phyloP scores from a whole-genome alignment of 1,140 invertebrate genomes.

The Ceratina calcarata region DNA sequence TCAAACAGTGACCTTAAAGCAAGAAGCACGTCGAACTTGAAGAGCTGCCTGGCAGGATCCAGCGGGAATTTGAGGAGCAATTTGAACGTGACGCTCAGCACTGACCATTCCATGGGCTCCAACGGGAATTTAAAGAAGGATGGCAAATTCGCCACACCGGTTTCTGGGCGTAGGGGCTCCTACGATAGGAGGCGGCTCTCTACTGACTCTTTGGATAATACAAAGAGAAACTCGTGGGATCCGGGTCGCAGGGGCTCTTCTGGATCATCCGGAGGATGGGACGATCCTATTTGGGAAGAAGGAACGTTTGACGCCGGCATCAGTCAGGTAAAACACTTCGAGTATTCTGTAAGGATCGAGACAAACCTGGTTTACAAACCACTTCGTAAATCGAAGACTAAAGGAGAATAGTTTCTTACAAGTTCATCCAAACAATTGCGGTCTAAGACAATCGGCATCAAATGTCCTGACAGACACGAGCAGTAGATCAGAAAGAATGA shows the following conservation, averaged over 20 bases:
- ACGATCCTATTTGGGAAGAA: slow-evolving; percentile 82
- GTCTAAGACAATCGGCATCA: too few relatives aligned
- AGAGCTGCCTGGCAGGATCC: slow-evolving; percentile 73
- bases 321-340: slow-evolving; percentile 47
- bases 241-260: slow-evolving; percentile 83
- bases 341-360: not conserved
- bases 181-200: slow-evolving; percentile 84
- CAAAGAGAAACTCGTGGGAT: slow-evolving; percentile 86
- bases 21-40: slow-evolving; percentile 68
- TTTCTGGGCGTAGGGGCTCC: slow-evolving; percentile 77
- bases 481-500: not conserved
- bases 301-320: slow-evolving; percentile 36
- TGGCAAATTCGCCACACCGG: slow-evolving; percentile 52
- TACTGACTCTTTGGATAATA: slow-evolving; percentile 86
- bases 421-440: not conserved
- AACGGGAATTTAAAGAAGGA: slow-evolving; percentile 73
- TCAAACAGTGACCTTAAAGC: slow-evolving; percentile 55
- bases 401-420: too few relatives aligned
- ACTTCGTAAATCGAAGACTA: too few relatives aligned
- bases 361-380: too few relatives aligned
- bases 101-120: slow-evolving; percentile 74
- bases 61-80: slow-evolving; percentile 73
- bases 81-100: slow-evolving; percentile 75
- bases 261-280: slow-evolving; percentile 81
- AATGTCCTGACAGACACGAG: not conserved